Evolutionary conservation across 2,113 vertebrate genomes (phyloP).

Genomic region (Cyprinodon tularosa): DNA sequence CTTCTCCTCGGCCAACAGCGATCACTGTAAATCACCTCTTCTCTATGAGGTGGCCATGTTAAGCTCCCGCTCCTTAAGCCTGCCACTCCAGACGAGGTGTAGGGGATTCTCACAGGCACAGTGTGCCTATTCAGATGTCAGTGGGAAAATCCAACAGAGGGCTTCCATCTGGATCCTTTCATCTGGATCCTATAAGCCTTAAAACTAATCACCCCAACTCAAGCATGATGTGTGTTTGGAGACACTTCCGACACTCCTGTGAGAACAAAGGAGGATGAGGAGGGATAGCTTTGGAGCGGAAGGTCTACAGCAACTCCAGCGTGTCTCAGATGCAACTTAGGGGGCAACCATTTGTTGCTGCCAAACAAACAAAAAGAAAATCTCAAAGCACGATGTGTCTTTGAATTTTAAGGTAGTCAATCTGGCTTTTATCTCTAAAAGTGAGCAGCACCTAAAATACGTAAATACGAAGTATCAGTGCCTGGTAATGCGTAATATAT

Average conservation of each 20-base stretch:
- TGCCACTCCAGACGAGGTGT: constrained; percentile 45
- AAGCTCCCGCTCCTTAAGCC: constrained; percentile 36
- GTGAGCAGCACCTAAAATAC: too few species aligned
- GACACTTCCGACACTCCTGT: constrained; percentile 44
- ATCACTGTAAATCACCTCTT: constrained; percentile 19
- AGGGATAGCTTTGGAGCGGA: constrained; percentile 11
- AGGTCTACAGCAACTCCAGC: background rate
- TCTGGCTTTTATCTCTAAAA: too few species aligned
- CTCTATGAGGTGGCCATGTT: constrained; percentile 51
- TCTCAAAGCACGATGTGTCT: background rate
- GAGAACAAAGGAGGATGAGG: constrained; percentile 51
- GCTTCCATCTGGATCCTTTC: constrained; percentile 64
- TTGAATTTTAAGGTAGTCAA: background rate
- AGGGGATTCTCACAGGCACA: constrained; percentile 39
- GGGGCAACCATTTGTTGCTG: background rate
- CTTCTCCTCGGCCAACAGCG: background rate
- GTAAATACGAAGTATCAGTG: too few species aligned
- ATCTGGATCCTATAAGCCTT: constrained; percentile 67
- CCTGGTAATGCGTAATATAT: too few species aligned
- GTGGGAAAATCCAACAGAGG: constrained; percentile 70
- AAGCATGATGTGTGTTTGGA: constrained; percentile 51
- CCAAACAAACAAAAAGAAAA: background rate
- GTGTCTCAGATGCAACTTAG: background rate
- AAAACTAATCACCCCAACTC: constrained; percentile 64
- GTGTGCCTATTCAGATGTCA: constrained; percentile 61